Base-by-base conservation (phyloP, 2,797 vertebrate genomes). In the Balearica regulorum region DNA sequence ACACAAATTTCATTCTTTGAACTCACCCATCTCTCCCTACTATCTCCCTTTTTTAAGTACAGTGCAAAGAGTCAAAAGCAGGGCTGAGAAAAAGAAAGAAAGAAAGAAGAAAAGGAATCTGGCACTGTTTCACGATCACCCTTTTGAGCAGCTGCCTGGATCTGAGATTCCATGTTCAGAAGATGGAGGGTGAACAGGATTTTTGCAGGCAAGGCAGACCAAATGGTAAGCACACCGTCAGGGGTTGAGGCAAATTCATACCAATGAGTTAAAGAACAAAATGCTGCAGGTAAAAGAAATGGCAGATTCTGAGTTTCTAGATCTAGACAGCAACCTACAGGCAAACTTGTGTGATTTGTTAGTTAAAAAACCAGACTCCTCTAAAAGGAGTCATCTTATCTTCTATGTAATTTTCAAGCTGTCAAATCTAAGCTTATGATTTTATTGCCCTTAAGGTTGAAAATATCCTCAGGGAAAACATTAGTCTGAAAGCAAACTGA, bases 381-480 rank as follows among this genome's bases (percentile, higher is more conserved):
- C 48, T 73, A 80, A 12, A 80, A 75, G n/a, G 41, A 89, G 77
- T 83, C 43, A 71, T 81, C 77, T 65, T 69, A 86, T 71, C 24
- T 57, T 79, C 58, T 18, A 19, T 13, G 31, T n/a, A 87, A 91
- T 94, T 92, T 92, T 84, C 71, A 92, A 71, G 35, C 64, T 92
- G 75, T 89, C 84, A 93, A 84, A 93, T 49, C 35, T 43, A 73
- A 87, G 37, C 10, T 81, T 85, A 91, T 64, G 41, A 89, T 92
- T 93, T 89, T 93, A 87, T 89, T 94, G 77, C 64, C 75, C 51
- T 94, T 89, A 70, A 83, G 92, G 68, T 41, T 84, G 83, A 89
- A 96, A 96, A 89, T 83, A 89, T 68, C 87, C 60, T 61, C 41
- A 78, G 68, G 70, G 75, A 89, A 92, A 92, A 85, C 64, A 82